Evolutionary conservation across 2,797 vertebrate genomes (phyloP), one percentile per base, ranked within the genome.

Genomic region (Philypnodon macrostomus): DNA sequence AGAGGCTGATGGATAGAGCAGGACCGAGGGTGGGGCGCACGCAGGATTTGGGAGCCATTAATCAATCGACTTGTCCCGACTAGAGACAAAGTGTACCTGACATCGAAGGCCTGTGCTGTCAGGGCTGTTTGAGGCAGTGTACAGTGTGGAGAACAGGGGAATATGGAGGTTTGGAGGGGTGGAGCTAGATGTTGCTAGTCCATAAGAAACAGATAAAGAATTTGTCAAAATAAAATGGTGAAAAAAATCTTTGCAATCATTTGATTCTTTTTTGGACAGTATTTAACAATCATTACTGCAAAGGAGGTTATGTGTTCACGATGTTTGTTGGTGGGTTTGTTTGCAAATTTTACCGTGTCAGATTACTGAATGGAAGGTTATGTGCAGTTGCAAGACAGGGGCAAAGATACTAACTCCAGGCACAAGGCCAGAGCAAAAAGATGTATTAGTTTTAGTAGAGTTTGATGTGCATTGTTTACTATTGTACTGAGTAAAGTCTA

Each of bases 21-120:
- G 34, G 4, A 34, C 38, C 23, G n/a, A 8, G 26, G 33, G 27
- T 13, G 33, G 5, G 24, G 30, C 6, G n/a, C 10, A 11, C 18
- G 8, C 14, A 33, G 37, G 33, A 53, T 31, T 53, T 49, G 5
- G 37, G 48, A 59, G 70, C 45, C 52, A 73, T 77, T 78, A 76
- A 76, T 80, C 65, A 76, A 75, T 70, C 35, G 37, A 51, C 61
- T 47, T 39, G 42, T 69, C 42, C 58, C 2, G 39, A 57, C 53
- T 42, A 11, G 14, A 69, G 57, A 69, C 59, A 70, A 73, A 67
- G 60, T n/a, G 19, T 46, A 55, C 46, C 58, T 54, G 54, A 71
- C 61, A 53, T 36, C 47, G 59, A 70, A 53, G 46, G 54, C 54
- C 37, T 34, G 18, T 24, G 39, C 53, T 80, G 71, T 75, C 72